Percentiles rank a stretch among this genome's conserved stretches.
phyloP scores from a whole-genome alignment of 2,797 vertebrate species.

The Brotula barbata region DNA sequence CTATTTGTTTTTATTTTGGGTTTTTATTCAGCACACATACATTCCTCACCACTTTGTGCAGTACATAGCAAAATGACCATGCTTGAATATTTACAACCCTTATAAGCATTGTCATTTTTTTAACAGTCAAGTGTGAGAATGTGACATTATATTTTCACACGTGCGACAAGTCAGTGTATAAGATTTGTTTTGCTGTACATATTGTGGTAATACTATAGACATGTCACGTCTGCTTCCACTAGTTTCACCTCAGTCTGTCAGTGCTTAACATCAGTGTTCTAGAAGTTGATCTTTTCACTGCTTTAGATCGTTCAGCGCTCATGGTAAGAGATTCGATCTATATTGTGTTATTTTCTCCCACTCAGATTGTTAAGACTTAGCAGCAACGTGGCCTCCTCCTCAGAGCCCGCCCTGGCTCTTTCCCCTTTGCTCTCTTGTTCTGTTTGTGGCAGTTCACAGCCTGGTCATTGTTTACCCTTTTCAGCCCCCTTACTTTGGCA shows the following conservation, averaged over 20 bases:
- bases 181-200: not conserved
- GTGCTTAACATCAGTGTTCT: constrained; percentile 40
- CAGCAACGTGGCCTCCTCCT: constrained; percentile 85
- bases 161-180: constrained; percentile 17
- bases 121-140: constrained; percentile 19
- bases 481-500: constrained; percentile 69
- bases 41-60: constrained; percentile 22
- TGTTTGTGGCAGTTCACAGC: constrained; percentile 71
- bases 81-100: constrained; percentile 39
- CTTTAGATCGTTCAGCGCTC: constrained; percentile 13
- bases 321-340: constrained; percentile 1
- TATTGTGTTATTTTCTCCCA: constrained; percentile 12
- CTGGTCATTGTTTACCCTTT: constrained; percentile 80
- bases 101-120: constrained; percentile 22
- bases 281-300: constrained; percentile 30
- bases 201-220: constrained; percentile 13
- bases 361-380: constrained; percentile 57
- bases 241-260: constrained; percentile 30
- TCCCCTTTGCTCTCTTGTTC: constrained; percentile 77
- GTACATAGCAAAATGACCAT: constrained; percentile 13
- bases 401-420: constrained; percentile 74
- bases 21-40: constrained; percentile 48
- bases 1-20: not conserved
- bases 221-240: constrained; percentile 6
- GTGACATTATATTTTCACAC: constrained; percentile 9